Base-by-base conservation (phyloP, 2,888 invertebrate genomes). In the Sinopyrophorus schimmeli region DNA sequence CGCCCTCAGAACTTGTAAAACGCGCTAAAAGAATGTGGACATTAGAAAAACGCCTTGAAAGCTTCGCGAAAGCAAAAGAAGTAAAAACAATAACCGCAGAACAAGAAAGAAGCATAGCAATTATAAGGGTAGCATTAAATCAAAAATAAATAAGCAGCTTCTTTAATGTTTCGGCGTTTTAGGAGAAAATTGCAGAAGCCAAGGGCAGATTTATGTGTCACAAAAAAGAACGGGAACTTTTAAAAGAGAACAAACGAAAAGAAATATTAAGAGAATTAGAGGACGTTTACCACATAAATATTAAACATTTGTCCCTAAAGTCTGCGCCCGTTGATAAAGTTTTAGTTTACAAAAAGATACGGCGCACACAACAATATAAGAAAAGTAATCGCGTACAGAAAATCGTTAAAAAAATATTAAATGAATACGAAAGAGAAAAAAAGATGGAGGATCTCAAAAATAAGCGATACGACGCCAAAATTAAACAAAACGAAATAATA, bases 401-500 rank as follows among this genome's bases (percentile, higher is more conserved):
- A 0, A 53, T 60, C 3, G 10, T 58, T 1, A 20, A 32, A 5
- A 58, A 58, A 46, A 27, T 60, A n/a, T 6, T 55, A 5, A 31
- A 23, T 1, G 59, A 59, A 27, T 40, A 42, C 7, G 41, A 47
- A 7, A 32, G 54, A 2, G 44, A 44, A 32, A 17, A 27, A 7
- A 30, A 57, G 35, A 55, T 58, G 5, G 35, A 52, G 16, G 31
- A 34, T 0, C 21, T 39, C n/a, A 35, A 16, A 12, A 50, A 47
- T 23, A 58, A 41, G 23, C 46, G 28, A 7, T 55, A 55, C 38
- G 55, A 55, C 20, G 26, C 32, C 12, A 54, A 49, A 41, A 50
- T 54, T 12, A 23, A 30, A 24, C 34, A 40, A 0, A 51, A 40
- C 9, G 48, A 43, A 10, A 46, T 23, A 15, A 38, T 55, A 10